Evolutionary conservation across 2,113 vertebrate species (phyloP), one percentile per base, ranked within the genome.

Genomic region (Cinclus mexicanus): DNA sequence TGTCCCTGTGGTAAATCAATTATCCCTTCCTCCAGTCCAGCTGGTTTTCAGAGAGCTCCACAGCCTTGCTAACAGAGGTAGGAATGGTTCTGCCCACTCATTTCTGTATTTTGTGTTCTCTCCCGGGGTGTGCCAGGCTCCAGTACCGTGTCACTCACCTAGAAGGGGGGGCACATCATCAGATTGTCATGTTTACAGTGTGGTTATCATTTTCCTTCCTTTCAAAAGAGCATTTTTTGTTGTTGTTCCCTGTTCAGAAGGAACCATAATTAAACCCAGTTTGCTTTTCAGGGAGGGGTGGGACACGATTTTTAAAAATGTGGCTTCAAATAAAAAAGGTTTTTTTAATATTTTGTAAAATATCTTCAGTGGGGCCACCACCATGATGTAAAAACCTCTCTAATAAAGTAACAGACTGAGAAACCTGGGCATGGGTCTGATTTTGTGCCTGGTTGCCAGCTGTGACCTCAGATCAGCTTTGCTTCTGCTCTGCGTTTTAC

Each of bases 401-500:
- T 97, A 98, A 98, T 98, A 98, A 98, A 98, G 89, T 97, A 98
- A 97, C 94, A 93, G 72, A 67, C 33, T 64, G 47, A 91, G 82
- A 90, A 83, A 65, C 35, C 25, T 13, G 59, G 37, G 33, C 49
- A 9, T 3, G 90, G 61, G 14, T 80, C 42, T 85, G 87, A 74
- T 49, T 53, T 46, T 42, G 33, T 65, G 18, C 41, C 4, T 50
- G 37, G 8, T 17, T 31, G 3, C 29, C 4, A 2, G 7, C 37
- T 18, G 19, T 59, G 37, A 55, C 60, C 94, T 93, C 71, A 46
- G 23, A 35, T 7, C 79, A 61, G 65, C 90, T 95, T 57, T 46
- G 42, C 65, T 46, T 53, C 44, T 28, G 25, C 46, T 42, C 46
- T 52, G 56, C 22, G 20, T 50, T 95, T 61, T 52, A 15, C 59